These are phyloP conservation scores for Agelaius phoeniceus DNA, from an alignment of 2,113 vertebrate genomes.

Conservation along the genomic window DNA sequence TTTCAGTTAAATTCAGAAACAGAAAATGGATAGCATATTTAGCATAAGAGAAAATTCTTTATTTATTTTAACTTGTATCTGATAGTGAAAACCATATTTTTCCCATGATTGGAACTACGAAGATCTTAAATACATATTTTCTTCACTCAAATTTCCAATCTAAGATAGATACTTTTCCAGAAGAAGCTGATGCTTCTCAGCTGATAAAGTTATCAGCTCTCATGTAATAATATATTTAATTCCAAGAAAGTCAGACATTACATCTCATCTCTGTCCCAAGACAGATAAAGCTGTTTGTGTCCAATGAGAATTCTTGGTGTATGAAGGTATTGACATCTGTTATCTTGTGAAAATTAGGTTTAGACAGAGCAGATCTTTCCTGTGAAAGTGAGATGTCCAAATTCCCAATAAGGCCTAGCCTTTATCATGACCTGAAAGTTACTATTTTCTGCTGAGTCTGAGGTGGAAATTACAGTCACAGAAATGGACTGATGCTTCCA, in stretches of 20 bases:
- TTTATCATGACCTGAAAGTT: background rate
- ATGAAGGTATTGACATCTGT: background rate
- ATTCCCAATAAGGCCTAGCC: background rate
- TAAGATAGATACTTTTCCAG: background rate
- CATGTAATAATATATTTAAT: background rate
- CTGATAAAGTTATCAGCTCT: background rate
- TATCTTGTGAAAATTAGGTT: background rate
- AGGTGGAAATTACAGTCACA: background rate
- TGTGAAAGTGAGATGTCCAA: background rate
- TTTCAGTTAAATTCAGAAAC: background rate
- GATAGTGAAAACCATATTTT: background rate
- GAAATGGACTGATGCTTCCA: background rate
- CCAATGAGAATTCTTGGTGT: background rate
- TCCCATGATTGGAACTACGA: background rate
- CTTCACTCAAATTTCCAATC: background rate
- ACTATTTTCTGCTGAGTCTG: background rate
- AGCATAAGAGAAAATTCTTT: background rate
- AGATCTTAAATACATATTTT: background rate
- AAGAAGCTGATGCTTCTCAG: background rate
- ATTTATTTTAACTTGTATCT: background rate
- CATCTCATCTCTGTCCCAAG: background rate
- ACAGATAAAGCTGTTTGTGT: background rate
- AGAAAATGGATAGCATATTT: background rate
- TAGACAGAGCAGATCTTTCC: background rate
- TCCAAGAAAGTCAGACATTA: background rate